Evolutionary conservation across 2,113 vertebrate genomes (phyloP).

Genomic region (Polyodon spathula): DNA sequence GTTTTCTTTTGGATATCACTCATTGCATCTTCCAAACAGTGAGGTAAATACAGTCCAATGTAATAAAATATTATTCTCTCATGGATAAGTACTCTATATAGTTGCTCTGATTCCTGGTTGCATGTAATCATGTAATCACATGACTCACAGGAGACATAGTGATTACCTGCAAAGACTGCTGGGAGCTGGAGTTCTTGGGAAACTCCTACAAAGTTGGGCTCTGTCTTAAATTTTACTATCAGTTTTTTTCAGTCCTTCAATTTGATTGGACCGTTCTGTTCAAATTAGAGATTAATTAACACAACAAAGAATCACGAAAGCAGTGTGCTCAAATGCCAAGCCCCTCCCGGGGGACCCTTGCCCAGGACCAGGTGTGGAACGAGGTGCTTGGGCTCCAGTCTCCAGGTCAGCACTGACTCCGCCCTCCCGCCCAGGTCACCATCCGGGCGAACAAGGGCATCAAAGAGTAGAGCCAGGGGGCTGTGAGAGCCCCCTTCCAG

Average conservation of each 20-base stretch:
- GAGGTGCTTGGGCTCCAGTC: constrained; percentile 29
- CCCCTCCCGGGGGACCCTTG: constrained; percentile 56
- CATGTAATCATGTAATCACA: too few relatives aligned
- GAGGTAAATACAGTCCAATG: too few relatives aligned
- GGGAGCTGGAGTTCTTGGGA: too few relatives aligned
- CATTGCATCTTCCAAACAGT: too few relatives aligned
- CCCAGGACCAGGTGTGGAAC: constrained; percentile 67
- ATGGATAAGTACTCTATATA: too few relatives aligned
- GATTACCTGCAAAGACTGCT: too few relatives aligned
- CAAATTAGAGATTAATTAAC: background rate
- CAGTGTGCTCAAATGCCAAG: constrained; percentile 61
- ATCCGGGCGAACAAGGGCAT: constrained; percentile 62
- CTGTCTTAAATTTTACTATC: background rate
- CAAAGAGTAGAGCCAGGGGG: constrained; percentile 62
- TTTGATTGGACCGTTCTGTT: background rate
- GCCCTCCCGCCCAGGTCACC: constrained; percentile 55
- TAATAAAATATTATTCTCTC: too few relatives aligned
- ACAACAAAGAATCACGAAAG: background rate
- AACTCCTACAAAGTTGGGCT: too few relatives aligned
- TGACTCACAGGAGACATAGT: too few relatives aligned
- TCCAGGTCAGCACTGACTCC: constrained; percentile 62
- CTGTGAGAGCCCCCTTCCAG: constrained; percentile 62
- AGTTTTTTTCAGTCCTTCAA: background rate
- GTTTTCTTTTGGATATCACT: too few relatives aligned
- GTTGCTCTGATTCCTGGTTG: too few relatives aligned